Conservation (phyloP, 2,888 invertebrate species). For the Danaus chrysippus region DNA sequence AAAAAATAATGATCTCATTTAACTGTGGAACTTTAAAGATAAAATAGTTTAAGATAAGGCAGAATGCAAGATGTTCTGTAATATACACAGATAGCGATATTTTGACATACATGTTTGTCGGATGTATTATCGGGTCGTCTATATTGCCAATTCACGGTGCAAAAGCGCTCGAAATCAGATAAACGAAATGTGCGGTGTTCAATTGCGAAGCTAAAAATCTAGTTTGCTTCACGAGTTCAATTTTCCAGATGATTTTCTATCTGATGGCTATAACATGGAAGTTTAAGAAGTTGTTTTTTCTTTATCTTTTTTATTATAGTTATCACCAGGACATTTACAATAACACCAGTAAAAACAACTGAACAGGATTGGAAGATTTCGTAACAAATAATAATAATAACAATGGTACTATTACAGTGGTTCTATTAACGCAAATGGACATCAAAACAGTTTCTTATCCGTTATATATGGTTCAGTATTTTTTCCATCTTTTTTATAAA, state of each 20-base stretch:
- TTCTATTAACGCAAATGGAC: too few relatives aligned
- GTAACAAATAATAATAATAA: too few relatives aligned
- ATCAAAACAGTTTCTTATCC: too few relatives aligned
- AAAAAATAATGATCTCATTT: too few relatives aligned
- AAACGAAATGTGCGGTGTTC: conserved; percentile 14
- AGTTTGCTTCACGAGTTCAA: conserved; percentile 11
- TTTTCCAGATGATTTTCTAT: conserved; percentile 10
- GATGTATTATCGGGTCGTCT: conserved; percentile 36
- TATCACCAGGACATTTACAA: too few relatives aligned
- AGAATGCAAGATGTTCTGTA: background rate
- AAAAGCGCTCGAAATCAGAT: conserved; percentile 26
- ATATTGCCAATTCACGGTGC: conserved; percentile 41
- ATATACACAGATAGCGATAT: background rate
- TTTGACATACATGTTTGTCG: conserved; percentile 10
- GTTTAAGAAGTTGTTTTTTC: conserved; percentile 9
- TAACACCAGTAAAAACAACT: too few relatives aligned
- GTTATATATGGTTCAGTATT: too few relatives aligned
- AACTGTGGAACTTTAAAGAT: background rate
- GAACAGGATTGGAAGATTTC: too few relatives aligned
- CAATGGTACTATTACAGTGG: too few relatives aligned
- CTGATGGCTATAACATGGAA: conserved; percentile 10
- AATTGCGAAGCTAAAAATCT: conserved; percentile 14
- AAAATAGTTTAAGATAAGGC: background rate
- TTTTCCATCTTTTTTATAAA: too few relatives aligned
- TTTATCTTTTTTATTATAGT: background rate